These are phyloP conservation scores for Calliphora vomitoria DNA, from an alignment of 2,888 invertebrate genomes.

Conservation along the genomic window DNA sequence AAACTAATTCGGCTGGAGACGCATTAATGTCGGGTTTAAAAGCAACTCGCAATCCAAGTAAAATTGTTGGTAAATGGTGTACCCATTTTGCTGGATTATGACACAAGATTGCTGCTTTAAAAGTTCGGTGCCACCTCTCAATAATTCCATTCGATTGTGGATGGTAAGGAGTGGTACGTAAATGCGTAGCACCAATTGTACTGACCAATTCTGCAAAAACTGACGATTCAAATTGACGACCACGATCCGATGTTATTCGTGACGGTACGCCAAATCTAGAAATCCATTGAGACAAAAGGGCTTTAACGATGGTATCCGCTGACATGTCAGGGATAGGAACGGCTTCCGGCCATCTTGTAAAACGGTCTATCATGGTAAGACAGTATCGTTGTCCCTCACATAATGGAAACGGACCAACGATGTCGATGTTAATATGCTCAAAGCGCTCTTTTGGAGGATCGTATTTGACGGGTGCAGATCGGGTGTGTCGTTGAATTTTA, in stretches of 20 bases:
- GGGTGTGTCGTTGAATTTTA: too few relatives aligned
- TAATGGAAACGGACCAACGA: too few relatives aligned
- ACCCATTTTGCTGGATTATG: constrained; percentile 45
- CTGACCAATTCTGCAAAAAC: constrained; percentile 35
- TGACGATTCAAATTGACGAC: constrained; percentile 41
- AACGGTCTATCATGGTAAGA: not conserved
- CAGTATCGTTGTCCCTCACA: constrained; percentile 6
- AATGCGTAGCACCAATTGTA: constrained; percentile 39
- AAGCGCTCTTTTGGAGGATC: too few relatives aligned
- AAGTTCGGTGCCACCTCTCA: constrained; percentile 46
- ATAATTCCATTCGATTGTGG: constrained; percentile 43
- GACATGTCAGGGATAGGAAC: not conserved
- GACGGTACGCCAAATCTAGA: constrained; percentile 33
- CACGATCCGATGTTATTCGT: constrained; percentile 43
- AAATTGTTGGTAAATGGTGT: constrained; percentile 27
- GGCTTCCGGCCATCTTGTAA: not conserved
- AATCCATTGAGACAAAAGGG: constrained; percentile 20
- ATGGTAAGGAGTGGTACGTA: constrained; percentile 25
- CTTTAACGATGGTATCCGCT: constrained; percentile 2
- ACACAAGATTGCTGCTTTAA: constrained; percentile 44
- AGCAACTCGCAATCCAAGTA: constrained; percentile 37
- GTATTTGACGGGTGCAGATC: too few relatives aligned
- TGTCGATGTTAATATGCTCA: too few relatives aligned
- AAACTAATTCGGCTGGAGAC: constrained; percentile 39
- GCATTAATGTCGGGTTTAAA: constrained; percentile 45